Conservation (phyloP, 2,797 vertebrate genomes). For the Gymnothorax reevesii region DNA sequence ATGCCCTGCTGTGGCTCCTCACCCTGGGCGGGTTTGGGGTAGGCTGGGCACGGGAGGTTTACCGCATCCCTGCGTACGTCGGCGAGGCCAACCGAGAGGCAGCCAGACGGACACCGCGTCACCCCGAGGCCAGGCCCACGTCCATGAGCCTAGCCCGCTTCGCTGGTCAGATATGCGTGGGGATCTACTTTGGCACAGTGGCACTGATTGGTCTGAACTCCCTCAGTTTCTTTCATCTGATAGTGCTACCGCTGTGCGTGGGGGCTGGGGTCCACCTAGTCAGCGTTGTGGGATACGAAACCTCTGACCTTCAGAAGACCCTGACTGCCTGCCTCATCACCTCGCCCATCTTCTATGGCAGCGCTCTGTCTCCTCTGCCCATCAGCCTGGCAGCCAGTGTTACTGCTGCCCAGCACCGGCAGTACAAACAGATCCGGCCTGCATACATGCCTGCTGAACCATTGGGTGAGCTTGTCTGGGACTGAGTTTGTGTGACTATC, state of each 20-base stretch:
- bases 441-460: conserved; percentile 41
- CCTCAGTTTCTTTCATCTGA: conserved; percentile 76
- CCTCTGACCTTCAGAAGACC: conserved; percentile 76
- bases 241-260: conserved; percentile 82
- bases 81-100: conserved; percentile 70
- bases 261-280: conserved; percentile 85
- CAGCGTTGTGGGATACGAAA: conserved; percentile 76
- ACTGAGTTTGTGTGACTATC: not conserved
- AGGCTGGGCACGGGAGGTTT: conserved; percentile 80
- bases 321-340: conserved; percentile 76
- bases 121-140: conserved; percentile 22
- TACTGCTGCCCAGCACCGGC: conserved; percentile 74
- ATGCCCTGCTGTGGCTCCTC: conserved; percentile 89
- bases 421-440: conserved; percentile 61
- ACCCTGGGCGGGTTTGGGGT: conserved; percentile 68
- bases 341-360: conserved; percentile 84
- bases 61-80: conserved; percentile 77
- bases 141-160: conserved; percentile 72
- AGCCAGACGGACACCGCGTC: conserved; percentile 33
- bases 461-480: conserved; percentile 62
- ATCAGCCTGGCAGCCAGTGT: conserved; percentile 81
- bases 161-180: conserved; percentile 79
- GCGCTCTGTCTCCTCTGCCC: conserved; percentile 78
- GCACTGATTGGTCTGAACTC: conserved; percentile 81
- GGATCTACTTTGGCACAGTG: conserved; percentile 84